Evolutionary conservation across 2,797 vertebrate genomes (phyloP), one percentile per base, ranked within the genome.

Genomic region (Phataginus tricuspis): DNA sequence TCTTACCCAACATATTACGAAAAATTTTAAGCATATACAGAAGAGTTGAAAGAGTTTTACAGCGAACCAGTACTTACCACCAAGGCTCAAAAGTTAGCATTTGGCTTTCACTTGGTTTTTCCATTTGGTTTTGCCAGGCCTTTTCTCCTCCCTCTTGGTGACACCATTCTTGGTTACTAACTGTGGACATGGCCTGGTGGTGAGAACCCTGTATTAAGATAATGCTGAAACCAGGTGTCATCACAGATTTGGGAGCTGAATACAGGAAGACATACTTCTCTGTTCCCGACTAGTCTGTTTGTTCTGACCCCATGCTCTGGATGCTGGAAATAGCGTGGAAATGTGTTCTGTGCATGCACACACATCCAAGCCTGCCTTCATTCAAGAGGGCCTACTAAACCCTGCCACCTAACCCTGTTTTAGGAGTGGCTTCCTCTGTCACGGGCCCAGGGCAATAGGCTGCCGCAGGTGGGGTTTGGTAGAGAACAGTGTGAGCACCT

Each of bases 251-350:
- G 34, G 53, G 34, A 23, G 42, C 2, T 2, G 18, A 19, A 3
- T 11, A 5, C 57, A 5, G 31, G 15, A 42, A 13, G 68, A 55
- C 0, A 9, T 29, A 0, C 4, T 3, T 4, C 8, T 29, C 34
- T 4, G 4, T 1, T 5, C 34, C 19, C 1, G 3, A 5, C 0
- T 0, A 1, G 9, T 23, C 27, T 2, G 37, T 39, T 39, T 31
- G 27, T 18, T 37, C 42, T 18, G 34, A 29, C 9, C 61, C 18
- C 0, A 0, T 2, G 42, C 34, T 14, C 71, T 27, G 13, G 27
- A 13, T 13, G 1, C 25, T 5, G 0, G 4, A 31, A 59, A 7
- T 4, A 7, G 53, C 57, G 0, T 7, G 59, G 57, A 25, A 34
- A 29, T 2, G 5, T 18, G 21, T 3, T 29, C 14, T 15, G 5